Conservation (phyloP, 1,140 invertebrate species). For the Eupristina koningsbergeri region DNA sequence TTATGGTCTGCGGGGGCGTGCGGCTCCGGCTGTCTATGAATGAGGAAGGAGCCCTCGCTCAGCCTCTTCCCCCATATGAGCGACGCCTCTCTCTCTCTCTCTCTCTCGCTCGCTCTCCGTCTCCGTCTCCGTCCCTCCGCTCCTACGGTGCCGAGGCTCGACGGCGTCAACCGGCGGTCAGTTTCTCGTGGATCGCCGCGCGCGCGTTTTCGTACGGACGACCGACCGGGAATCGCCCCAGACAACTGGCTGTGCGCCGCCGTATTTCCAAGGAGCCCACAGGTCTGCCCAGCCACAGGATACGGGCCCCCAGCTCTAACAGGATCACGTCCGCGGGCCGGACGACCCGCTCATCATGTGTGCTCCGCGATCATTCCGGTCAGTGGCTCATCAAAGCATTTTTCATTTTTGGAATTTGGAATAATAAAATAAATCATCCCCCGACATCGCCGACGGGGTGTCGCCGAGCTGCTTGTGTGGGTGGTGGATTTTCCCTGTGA, state of each 20-base stretch:
- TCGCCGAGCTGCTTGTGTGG: too few relatives aligned
- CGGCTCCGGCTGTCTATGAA: slow-evolving; percentile 61
- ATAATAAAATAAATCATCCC: neutral
- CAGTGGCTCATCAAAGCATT: slow-evolving; percentile 23
- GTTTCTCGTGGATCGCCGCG: slow-evolving; percentile 64
- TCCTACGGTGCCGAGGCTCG: slow-evolving; percentile 51
- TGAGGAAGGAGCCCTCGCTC: slow-evolving; percentile 60
- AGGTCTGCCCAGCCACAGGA: neutral
- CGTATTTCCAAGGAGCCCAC: neutral
- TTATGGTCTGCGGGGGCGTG: slow-evolving; percentile 64
- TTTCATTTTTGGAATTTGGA: too few relatives aligned
- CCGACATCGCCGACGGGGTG: neutral
- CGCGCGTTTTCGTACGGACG: slow-evolving; percentile 49
- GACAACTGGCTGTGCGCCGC: neutral
- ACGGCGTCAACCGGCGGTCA: slow-evolving; percentile 59
- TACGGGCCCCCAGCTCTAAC: slow-evolving; percentile 9
- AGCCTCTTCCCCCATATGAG: slow-evolving; percentile 43
- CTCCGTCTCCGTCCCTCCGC: slow-evolving; percentile 28
- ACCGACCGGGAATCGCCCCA: neutral
- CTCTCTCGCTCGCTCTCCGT: slow-evolving; percentile 36
- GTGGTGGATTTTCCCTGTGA: too few relatives aligned
- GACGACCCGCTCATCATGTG: slow-evolving; percentile 28
- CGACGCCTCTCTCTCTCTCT: neutral
- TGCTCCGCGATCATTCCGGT: slow-evolving; percentile 32
- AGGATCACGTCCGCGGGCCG: slow-evolving; percentile 37